Percentiles rank a stretch among this genome's conserved stretches.
phyloP scores from a whole-genome alignment of 2,797 vertebrate genomes.

The Pteronotus mesoamericanus region DNA sequence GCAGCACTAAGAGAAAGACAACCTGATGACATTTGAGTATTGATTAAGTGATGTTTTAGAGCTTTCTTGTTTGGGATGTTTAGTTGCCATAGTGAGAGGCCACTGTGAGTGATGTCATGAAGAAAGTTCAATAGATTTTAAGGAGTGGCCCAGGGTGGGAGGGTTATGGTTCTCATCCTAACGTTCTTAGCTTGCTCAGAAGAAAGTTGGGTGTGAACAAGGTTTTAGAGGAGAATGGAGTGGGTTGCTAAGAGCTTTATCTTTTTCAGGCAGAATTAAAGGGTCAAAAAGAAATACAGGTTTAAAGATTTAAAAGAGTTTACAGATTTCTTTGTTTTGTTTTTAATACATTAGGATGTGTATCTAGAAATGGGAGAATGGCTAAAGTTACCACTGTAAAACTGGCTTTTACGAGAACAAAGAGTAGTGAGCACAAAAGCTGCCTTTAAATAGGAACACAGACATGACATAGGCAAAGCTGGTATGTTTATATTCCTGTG shows the following conservation, averaged over 20 bases:
- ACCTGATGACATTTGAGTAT: background rate
- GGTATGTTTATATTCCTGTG: background rate
- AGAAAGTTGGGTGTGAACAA: background rate
- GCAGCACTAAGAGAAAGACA: background rate
- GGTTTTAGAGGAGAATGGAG: background rate
- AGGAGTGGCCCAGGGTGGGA: background rate
- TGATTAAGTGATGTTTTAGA: background rate
- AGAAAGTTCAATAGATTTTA: background rate
- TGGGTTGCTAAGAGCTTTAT: background rate
- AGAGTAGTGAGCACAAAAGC: background rate
- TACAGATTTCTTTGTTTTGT: background rate
- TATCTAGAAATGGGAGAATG: background rate
- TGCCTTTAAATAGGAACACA: background rate
- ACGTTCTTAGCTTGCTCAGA: background rate
- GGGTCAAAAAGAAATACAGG: background rate
- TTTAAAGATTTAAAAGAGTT: background rate
- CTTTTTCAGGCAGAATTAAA: background rate
- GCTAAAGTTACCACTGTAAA: background rate
- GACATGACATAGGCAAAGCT: background rate
- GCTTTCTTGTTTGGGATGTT: background rate
- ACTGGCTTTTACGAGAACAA: background rate
- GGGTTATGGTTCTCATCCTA: background rate
- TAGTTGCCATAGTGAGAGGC: background rate
- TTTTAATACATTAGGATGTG: background rate
- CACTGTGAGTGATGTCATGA: background rate